Evolutionary conservation across 2,113 vertebrate genomes (phyloP).

Genomic region (Oncorhynchus clarkii): DNA sequence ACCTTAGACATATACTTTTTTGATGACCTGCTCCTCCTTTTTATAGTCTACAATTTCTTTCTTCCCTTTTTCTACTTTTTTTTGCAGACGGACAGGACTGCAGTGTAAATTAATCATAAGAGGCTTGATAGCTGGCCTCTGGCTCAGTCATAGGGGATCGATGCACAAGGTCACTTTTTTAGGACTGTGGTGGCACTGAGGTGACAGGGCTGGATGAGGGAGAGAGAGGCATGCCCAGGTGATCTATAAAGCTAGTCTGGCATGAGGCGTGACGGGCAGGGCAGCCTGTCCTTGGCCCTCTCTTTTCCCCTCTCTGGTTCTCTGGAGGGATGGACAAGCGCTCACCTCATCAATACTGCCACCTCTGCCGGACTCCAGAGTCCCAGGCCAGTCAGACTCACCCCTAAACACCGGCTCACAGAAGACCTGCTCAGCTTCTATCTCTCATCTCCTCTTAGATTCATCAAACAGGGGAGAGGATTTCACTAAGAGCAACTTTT

Average conservation of each 20-base stretch:
- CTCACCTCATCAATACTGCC: slow-evolving; percentile 22
- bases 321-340: slow-evolving; percentile 24
- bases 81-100: slow-evolving; percentile 27
- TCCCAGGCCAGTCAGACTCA: slow-evolving; percentile 1
- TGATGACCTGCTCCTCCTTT: background rate
- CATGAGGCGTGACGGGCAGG: slow-evolving; percentile 52
- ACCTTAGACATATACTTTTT: too few species aligned
- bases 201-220: slow-evolving; percentile 46
- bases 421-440: background rate
- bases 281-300: slow-evolving; percentile 41
- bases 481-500: too few species aligned
- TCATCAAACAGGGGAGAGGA: too few species aligned
- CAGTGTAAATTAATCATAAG: slow-evolving; percentile 77
- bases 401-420: background rate
- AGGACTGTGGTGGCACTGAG: slow-evolving; percentile 38
- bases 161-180: slow-evolving; percentile 66
- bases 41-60: slow-evolving; percentile 8
- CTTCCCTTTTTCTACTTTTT: slow-evolving; percentile 23
- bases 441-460: too few species aligned
- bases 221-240: slow-evolving; percentile 53
- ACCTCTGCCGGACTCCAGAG: slow-evolving; percentile 10
- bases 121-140: slow-evolving; percentile 71
- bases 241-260: slow-evolving; percentile 69
- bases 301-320: slow-evolving; percentile 10
- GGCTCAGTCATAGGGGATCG: slow-evolving; percentile 69